Evolutionary conservation across 1,140 invertebrate genomes (phyloP), one percentile per base, ranked within the genome.

Genomic region (Cotesia typhae): DNA sequence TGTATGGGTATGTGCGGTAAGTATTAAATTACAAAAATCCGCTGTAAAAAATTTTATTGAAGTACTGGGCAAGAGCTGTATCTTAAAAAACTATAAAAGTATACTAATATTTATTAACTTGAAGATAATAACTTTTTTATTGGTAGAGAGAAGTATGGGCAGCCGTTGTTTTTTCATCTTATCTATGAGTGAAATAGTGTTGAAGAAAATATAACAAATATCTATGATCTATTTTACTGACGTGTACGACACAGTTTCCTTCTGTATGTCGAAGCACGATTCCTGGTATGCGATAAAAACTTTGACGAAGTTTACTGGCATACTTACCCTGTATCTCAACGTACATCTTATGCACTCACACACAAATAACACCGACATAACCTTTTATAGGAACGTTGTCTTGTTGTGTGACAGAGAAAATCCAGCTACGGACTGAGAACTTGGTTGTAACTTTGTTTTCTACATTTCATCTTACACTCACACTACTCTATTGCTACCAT

Each of bases 281-380:
- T 36, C 53, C 67, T 52, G 9, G 59, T 65, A 57, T 57, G 36
- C 52, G 64, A 72, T 67, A 72, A 72, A 72, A 72, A 72, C 63
- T 72, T 72, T 53, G 4, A 41, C 53, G 67, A 72, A 72, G 61
- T 72, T 72, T 72, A 38, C 55, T 53, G 38, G 52, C 20, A 59
- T 53, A 55, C 52, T 66, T 36, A 52, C 47, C 36, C 28, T 35
- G 5, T 17, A n/a, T 67, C 35, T 2, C 70, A 28, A 60, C 55
- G n/a, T 55, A 17, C 36, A 53, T 60, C 57, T 41, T 20, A 14
- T 53, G 20, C 28, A 28, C n/a, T 12, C 7, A 37, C 53, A 38
- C 9, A 41, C n/a, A n/a, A 28, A 4, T 6, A 3, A 59, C 36
- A 6, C 7, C 41, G 37, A 2, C 55, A n/a, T 7, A 20, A 14